phyloP scores from a whole-genome alignment of 2,797 vertebrate genomes.

The Valencia hispanica region DNA sequence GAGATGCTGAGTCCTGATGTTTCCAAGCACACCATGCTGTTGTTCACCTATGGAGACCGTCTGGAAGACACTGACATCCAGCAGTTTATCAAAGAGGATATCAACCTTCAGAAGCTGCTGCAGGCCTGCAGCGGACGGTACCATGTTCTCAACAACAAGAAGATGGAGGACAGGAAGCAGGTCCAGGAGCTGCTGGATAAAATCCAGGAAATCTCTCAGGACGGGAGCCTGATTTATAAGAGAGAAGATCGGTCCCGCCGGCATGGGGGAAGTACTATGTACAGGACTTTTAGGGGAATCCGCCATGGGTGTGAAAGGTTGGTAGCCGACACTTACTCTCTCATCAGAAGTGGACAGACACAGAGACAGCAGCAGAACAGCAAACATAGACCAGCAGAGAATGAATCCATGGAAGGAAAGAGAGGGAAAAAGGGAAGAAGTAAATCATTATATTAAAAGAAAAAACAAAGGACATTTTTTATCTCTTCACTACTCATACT shows the following conservation, averaged over 20 bases:
- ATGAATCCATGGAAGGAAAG: too few species aligned
- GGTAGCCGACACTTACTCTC: too few species aligned
- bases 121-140: constrained; percentile 1
- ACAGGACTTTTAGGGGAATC: too few species aligned
- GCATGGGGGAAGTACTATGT: too few species aligned
- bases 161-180: background rate
- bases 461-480: background rate
- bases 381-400: too few species aligned
- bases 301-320: too few species aligned
- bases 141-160: constrained; percentile 17
- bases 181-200: constrained; percentile 16
- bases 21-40: constrained; percentile 13
- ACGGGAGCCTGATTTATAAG: background rate
- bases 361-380: too few species aligned
- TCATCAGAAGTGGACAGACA: too few species aligned
- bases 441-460: too few species aligned
- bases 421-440: too few species aligned
- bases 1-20: background rate
- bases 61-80: constrained; percentile 3
- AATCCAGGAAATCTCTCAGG: background rate
- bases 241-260: background rate
- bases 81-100: constrained; percentile 3
- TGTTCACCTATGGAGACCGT: constrained; percentile 20
- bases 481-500: too few species aligned
- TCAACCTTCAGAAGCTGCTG: constrained; percentile 11